Evolutionary conservation across 1,140 invertebrate species (phyloP).

Genomic region (Zaprionus lachaisei): DNA sequence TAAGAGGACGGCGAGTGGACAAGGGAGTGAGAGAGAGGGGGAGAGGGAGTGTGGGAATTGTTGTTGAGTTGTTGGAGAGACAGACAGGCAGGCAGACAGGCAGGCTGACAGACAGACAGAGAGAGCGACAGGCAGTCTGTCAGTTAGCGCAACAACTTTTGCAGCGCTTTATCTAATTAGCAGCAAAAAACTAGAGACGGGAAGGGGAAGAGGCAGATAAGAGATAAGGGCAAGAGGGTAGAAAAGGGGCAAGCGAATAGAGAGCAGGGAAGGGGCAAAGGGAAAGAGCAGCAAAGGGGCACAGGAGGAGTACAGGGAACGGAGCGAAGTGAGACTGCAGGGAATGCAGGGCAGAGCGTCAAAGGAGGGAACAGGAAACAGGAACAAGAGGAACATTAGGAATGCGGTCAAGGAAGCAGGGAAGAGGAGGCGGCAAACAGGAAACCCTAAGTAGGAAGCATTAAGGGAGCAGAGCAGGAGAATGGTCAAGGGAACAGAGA

Average conservation of each 20-base stretch:
- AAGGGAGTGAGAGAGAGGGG: neutral
- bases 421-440: neutral
- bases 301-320: neutral
- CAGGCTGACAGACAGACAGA: neutral
- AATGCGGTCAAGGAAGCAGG: neutral
- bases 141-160: slow-evolving; percentile 25
- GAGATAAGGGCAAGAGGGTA: neutral
- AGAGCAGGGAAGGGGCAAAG: neutral
- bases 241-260: neutral
- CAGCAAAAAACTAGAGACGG: neutral
- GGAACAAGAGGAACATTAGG: neutral
- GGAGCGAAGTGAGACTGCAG: neutral
- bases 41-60: neutral
- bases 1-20: neutral
- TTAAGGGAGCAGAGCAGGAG: neutral
- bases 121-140: slow-evolving; percentile 4
- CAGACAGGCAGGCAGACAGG: neutral
- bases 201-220: neutral
- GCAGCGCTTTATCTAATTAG: slow-evolving; percentile 38
- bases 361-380: neutral
- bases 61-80: slow-evolving; percentile 20
- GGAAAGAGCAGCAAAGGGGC: neutral
- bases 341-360: neutral
- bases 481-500: neutral
- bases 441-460: neutral